Conservation (phyloP, 37 sponge, comb jelly and placozoan genomes). For the Aphrocallistes beatrix region DNA sequence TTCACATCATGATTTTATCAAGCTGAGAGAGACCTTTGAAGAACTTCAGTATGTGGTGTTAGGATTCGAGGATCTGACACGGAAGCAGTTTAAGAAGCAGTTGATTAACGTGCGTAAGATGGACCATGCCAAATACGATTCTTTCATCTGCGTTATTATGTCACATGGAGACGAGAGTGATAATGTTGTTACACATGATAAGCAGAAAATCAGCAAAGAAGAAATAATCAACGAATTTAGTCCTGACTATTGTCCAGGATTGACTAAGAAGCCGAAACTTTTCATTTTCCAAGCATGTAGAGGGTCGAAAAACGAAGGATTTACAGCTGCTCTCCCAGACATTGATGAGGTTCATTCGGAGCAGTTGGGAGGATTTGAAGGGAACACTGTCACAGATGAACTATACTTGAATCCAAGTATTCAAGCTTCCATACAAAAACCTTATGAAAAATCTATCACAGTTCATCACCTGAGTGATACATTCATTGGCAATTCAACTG, state of each 20-base stretch:
- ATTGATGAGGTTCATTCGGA: not conserved
- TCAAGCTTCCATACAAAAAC: not conserved
- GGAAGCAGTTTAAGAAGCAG: not conserved
- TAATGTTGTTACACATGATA: not conserved
- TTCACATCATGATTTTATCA: conserved; percentile 1
- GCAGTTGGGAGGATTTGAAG: not conserved
- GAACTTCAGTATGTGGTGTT: conserved; percentile 2
- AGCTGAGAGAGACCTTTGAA: not conserved
- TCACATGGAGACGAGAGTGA: conserved; percentile 2
- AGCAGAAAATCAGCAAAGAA: not conserved
- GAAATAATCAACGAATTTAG: conserved; percentile 1
- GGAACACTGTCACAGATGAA: not conserved
- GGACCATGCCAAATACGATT: conserved; percentile 13
- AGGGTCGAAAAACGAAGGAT: not conserved
- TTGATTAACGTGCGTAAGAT: not conserved
- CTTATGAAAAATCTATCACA: not conserved
- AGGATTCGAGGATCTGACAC: conserved; percentile 3
- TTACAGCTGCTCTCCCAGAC: not conserved
- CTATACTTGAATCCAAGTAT: not conserved
- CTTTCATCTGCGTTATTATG: not conserved
- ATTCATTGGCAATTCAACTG: conserved; percentile 3
- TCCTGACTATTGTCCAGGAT: not conserved
- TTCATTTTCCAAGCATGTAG: conserved; percentile 10
- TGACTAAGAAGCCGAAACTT: not conserved
- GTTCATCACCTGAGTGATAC: conserved; percentile 2